Evolutionary conservation across 2,113 vertebrate species (phyloP), one percentile per base, ranked within the genome.

Genomic region (Thalassarche chlororhynchos): DNA sequence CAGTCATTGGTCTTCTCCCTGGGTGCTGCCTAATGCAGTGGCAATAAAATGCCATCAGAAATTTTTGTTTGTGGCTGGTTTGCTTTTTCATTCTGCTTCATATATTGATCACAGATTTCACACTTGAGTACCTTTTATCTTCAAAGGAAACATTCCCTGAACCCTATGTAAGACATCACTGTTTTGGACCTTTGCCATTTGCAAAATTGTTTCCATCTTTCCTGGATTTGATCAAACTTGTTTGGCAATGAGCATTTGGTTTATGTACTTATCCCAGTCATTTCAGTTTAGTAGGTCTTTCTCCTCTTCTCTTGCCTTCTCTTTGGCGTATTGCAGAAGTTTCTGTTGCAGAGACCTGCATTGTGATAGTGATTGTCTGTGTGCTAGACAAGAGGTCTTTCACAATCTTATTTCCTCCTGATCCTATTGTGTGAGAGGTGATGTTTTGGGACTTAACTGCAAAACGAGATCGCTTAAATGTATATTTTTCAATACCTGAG

Each of bases 141-240:
- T 95, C 89, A 89, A 91, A 94, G 38, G 38, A 76, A 95, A 75
- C 51, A 44, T 87, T 95, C 77, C 47, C 81, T 82, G 69, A 75
- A 55, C 83, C 80, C 93, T 81, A 75, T 51, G 62, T 84, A 90
- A 96, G 58, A 46, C 82, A 86, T 92, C 80, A 80, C 80, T 77
- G 84, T 58, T 89, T 70, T 94, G 89, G 91, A 96, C 57, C 61
- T 78, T 84, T 89, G 87, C 91, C 81, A 87, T 52, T 68, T 89
- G 61, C 36, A 60, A 89, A 91, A 96, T 75, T 71, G 61, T 91
- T 95, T 94, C 94, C 92, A 34, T 92, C 91, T 96, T 91, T 86
- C 74, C 80, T 68, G 81, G 65, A 71, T 91, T 90, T 84, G 84
- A 64, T 91, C 81, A 93, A 55, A 91, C 55, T 3, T 12, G 55